A percentile compares a stretch with the other conserved stretches of the same genome.
phyloP scores from a whole-genome alignment of 2,888 invertebrate species.

The Sphaerophoria rueppellii region DNA sequence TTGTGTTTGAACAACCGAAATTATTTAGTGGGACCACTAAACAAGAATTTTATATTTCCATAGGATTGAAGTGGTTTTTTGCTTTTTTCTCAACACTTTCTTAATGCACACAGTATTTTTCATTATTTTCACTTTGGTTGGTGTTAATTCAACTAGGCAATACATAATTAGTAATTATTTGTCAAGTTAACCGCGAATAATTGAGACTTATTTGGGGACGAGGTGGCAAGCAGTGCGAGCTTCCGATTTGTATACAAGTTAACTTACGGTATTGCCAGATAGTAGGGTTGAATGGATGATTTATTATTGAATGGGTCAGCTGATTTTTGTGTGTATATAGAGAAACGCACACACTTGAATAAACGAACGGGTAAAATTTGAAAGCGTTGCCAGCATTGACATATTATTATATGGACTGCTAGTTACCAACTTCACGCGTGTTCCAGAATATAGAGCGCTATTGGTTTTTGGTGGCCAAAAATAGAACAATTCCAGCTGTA shows the following conservation, averaged over 20 bases:
- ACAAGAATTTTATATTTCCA: slow-evolving; percentile 68
- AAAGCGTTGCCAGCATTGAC: too few relatives aligned
- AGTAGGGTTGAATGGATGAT: slow-evolving; percentile 1
- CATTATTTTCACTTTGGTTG: slow-evolving; percentile 15
- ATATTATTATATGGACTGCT: too few relatives aligned
- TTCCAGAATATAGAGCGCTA: too few relatives aligned
- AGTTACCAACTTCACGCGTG: too few relatives aligned
- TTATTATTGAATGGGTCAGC: slow-evolving; percentile 35
- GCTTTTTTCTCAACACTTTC: slow-evolving; percentile 52
- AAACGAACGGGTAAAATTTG: too few relatives aligned
- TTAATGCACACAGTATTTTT: slow-evolving; percentile 17
- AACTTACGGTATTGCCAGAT: slow-evolving; percentile 59
- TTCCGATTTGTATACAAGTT: slow-evolving; percentile 67
- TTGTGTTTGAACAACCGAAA: slow-evolving; percentile 70
- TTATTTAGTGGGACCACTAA: slow-evolving; percentile 64
- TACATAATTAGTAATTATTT: slow-evolving; percentile 26
- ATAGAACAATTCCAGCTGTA: too few relatives aligned
- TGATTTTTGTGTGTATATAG: slow-evolving; percentile 54
- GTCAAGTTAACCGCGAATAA: slow-evolving; percentile 59
- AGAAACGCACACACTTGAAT: neutral
- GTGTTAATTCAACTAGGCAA: slow-evolving; percentile 49
- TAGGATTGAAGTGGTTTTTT: slow-evolving; percentile 49
- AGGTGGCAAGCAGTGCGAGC: slow-evolving; percentile 50
- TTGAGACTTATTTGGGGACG: slow-evolving; percentile 39
- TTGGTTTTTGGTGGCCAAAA: too few relatives aligned